These are phyloP conservation scores for Clarias laeviceps DNA, from an alignment of 2,797 vertebrate species.

Conservation along the genomic window DNA sequence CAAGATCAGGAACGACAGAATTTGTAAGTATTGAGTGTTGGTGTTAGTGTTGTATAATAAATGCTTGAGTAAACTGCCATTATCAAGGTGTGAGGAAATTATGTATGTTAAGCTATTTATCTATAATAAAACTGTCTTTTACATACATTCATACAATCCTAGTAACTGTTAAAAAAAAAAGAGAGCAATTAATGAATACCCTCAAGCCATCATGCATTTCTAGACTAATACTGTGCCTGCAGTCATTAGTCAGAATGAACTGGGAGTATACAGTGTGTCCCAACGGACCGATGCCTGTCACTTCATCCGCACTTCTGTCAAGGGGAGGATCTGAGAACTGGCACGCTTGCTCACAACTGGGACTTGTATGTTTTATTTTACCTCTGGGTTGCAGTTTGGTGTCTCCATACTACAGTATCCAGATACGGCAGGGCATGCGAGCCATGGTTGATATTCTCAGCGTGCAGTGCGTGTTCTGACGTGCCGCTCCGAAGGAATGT, in stretches of 20 bases:
- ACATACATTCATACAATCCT: not conserved
- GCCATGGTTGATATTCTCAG: constrained; percentile 9
- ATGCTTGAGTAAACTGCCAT: not conserved
- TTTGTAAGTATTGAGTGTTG: too few species aligned
- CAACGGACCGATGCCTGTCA: not conserved
- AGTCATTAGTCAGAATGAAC: constrained; percentile 8
- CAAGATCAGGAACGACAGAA: not conserved
- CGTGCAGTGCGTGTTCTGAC: constrained; percentile 46
- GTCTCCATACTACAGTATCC: constrained; percentile 5
- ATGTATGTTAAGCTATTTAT: not conserved
- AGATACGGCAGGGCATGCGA: not conserved
- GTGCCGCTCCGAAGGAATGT: constrained; percentile 54
- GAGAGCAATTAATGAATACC: not conserved
- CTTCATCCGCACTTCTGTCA: constrained; percentile 1
- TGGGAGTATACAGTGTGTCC: not conserved
- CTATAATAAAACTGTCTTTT: not conserved
- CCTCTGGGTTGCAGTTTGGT: not conserved
- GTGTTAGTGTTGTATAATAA: not conserved
- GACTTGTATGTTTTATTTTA: not conserved
- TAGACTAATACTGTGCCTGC: not conserved
- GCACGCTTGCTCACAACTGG: not conserved
- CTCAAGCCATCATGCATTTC: not conserved
- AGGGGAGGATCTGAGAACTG: constrained; percentile 15
- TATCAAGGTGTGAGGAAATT: not conserved
- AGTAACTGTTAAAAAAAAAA: not conserved